These are phyloP conservation scores for Lasioglossum zephyrum DNA, from an alignment of 2,888 invertebrate species.

Conservation along the genomic window DNA sequence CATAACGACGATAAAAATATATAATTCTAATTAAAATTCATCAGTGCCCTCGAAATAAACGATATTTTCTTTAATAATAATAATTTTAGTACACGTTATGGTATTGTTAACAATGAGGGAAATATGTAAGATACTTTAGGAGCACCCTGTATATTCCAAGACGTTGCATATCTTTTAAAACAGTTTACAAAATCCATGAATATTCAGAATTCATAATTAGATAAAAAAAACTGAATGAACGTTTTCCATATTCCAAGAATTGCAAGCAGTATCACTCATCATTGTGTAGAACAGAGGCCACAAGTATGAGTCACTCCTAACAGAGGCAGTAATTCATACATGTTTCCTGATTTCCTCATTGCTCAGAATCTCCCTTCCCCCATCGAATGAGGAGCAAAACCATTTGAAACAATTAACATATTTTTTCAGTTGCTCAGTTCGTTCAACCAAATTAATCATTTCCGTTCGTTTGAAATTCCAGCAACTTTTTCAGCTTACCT, in stretches of 20 bases:
- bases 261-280: conserved; percentile 32
- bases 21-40: not conserved
- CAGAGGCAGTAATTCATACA: conserved; percentile 68
- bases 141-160: not conserved
- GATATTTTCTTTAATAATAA: conserved; percentile 15
- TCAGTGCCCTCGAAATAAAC: not conserved
- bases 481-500: conserved; percentile 87
- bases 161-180: not conserved
- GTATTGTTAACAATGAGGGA: not conserved
- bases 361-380: conserved; percentile 36
- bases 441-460: conserved; percentile 7
- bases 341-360: conserved; percentile 62
- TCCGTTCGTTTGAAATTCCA: not conserved
- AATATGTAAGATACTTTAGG: not conserved
- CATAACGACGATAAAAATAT: not conserved
- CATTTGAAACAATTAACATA: conserved; percentile 19
- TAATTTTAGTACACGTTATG: not conserved
- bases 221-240: conserved; percentile 7
- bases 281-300: conserved; percentile 54
- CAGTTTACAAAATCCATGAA: not conserved
- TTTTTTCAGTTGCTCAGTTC: not conserved
- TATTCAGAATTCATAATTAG: conserved; percentile 1
- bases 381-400: conserved; percentile 3
- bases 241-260: conserved; percentile 16
- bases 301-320: conserved; percentile 74